Evolutionary conservation across 2,888 invertebrate genomes (phyloP).

Genomic region (Drosophila rubida): DNA sequence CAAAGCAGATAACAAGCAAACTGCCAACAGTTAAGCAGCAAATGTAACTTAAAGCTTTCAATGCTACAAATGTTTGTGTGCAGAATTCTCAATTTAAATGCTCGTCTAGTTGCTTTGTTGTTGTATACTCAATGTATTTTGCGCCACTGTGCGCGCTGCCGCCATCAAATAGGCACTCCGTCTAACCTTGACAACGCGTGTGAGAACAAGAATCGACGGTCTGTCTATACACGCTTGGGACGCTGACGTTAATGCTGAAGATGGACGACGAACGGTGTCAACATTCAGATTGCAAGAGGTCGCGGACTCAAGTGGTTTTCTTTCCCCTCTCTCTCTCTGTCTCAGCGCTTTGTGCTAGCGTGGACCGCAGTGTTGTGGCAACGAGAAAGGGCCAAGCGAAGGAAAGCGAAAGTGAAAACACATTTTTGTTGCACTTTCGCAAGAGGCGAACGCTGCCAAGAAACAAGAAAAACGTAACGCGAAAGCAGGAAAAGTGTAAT

Average conservation of each 20-base stretch:
- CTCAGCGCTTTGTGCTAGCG: neutral
- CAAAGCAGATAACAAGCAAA: no score
- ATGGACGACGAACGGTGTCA: constrained; percentile 28
- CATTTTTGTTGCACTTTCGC: constrained; percentile 48
- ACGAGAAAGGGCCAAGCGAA: neutral
- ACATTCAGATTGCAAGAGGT: constrained; percentile 39
- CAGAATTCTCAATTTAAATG: no score
- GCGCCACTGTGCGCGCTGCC: constrained; percentile 10
- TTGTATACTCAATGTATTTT: neutral
- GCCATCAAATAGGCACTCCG: constrained; percentile 32
- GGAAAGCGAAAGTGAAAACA: constrained; percentile 50
- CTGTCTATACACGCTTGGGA: constrained; percentile 25
- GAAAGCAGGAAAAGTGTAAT: constrained; percentile 43
- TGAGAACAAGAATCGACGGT: neutral
- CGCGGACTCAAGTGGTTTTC: constrained; percentile 32
- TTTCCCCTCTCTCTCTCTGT: neutral
- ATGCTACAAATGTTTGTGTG: no score
- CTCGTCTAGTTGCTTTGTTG: no score
- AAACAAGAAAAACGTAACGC: constrained; percentile 24
- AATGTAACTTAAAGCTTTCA: no score
- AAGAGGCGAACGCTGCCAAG: constrained; percentile 15
- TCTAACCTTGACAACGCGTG: constrained; percentile 48
- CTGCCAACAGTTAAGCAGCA: no score
- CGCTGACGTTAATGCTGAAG: constrained; percentile 46
- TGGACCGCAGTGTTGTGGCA: neutral